A percentile compares a stretch with the other conserved stretches of the same genome.
phyloP scores from a whole-genome alignment of 2,113 vertebrate species.

The Melanerpes aurifrons region DNA sequence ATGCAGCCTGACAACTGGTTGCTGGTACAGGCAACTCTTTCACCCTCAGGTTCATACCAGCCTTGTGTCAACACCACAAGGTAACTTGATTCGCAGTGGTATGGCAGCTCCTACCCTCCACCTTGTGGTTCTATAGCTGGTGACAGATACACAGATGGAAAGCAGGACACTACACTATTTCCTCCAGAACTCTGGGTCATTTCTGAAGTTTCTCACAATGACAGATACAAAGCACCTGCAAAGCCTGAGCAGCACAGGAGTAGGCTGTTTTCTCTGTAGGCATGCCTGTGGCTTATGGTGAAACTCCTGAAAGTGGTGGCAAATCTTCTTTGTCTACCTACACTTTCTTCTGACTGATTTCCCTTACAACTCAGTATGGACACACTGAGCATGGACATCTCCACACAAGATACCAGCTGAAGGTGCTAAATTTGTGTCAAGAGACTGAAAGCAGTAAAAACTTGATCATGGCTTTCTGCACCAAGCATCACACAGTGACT shows the following conservation, averaged over 20 bases:
- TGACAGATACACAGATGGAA: background rate
- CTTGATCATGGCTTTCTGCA: fast-evolving
- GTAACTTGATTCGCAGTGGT: fast-evolving
- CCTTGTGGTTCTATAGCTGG: background rate
- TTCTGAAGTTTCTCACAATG: background rate
- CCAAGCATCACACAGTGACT: background rate
- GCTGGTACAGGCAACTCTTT: background rate
- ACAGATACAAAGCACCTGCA: background rate
- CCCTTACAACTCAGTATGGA: background rate
- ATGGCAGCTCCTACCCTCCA: background rate
- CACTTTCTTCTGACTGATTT: background rate
- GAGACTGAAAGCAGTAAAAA: background rate
- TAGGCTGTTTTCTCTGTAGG: background rate
- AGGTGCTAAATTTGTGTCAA: background rate
- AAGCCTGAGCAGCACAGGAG: fast-evolving
- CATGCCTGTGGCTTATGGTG: background rate
- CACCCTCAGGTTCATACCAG: background rate
- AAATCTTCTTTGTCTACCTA: background rate
- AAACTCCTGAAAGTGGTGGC: background rate
- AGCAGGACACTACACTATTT: background rate
- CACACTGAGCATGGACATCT: background rate
- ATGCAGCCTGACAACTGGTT: background rate
- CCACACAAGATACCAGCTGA: background rate
- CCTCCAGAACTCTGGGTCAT: background rate
- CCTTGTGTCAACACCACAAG: background rate